Base-by-base conservation (phyloP, 2,888 invertebrate genomes). In the Rugalucina vietnamica region DNA sequence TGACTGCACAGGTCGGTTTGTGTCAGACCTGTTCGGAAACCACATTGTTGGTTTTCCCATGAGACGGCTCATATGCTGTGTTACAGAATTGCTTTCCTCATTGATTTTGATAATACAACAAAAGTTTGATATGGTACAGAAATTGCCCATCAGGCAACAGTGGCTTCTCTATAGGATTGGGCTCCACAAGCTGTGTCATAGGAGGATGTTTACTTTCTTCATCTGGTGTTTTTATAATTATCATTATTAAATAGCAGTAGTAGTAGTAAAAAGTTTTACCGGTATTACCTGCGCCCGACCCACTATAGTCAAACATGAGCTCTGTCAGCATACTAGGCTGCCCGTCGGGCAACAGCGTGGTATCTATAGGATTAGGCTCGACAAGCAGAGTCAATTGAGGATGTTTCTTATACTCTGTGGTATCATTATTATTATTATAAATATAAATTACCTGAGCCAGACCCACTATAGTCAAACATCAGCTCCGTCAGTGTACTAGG, bases 251-350 rank as follows among this genome's bases (percentile, higher is more conserved):
- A 32, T n/a, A n/a, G n/a, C n/a, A n/a, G n/a, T n/a, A n/a, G n/a
- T n/a, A n/a, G n/a, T n/a, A n/a, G n/a, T n/a, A n/a, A n/a, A n/a
- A n/a, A n/a, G n/a, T n/a, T n/a, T n/a, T n/a, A n/a, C n/a, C n/a
- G 83, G 24, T 57, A 95, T 95, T 95, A 97, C 98, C 98, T 93
- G 98, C 98, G 49, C 98, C 98, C 82, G 98, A 98, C 60, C 98
- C 98, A 49, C 98, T 98, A 0, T 90, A 89, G n/a, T 90, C 90
- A 43, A 75, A 84, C 86, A 89, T 89, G 65, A 93, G 88, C 77
- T 92, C 93, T 36, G 91, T 91, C 50, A 91, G 85, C 3, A 90
- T 87, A 72, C 83, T 89, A 1, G 87, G 88, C 49, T 77, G 88
- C 54, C 89, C 86, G 10, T 85, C 90, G 8, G 82, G 87, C 74